A percentile compares a stretch with the other conserved stretches of the same genome.
Conservation (phyloP, 2,888 invertebrate species). For the Tetranychus piercei region DNA sequence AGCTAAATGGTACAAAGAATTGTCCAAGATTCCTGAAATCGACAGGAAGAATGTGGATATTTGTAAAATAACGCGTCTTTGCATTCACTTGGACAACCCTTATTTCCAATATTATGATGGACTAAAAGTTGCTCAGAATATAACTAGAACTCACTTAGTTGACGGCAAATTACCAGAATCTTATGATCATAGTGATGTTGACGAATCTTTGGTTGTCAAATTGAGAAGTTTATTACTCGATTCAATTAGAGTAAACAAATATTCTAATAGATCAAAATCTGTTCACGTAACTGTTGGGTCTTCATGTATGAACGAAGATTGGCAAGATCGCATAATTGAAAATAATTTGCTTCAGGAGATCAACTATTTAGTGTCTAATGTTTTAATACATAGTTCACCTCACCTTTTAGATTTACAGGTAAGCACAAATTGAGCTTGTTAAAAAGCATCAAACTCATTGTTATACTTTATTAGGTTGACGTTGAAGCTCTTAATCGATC, state of each 20-base stretch:
- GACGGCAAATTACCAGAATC: conserved; percentile 30
- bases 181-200: neutral
- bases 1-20: conserved; percentile 40
- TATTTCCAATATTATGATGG: conserved; percentile 43
- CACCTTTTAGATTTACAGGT: conserved; percentile 4
- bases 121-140: conserved; percentile 49
- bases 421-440: neutral
- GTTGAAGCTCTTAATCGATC: neutral
- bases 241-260: neutral
- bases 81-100: neutral
- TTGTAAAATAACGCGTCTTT: conserved; percentile 35
- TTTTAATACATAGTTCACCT: neutral
- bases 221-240: neutral
- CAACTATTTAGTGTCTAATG: neutral
- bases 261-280: neutral
- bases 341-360: neutral
- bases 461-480: neutral
- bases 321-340: neutral
- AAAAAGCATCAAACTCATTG: neutral
- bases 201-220: neutral
- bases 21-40: conserved; percentile 47
- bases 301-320: neutral
- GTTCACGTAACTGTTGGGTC: neutral
- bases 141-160: conserved; percentile 57
- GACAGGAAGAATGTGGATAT: conserved; percentile 65